Base-by-base conservation (phyloP, 2,113 vertebrate genomes). In the Prolemur simus region DNA sequence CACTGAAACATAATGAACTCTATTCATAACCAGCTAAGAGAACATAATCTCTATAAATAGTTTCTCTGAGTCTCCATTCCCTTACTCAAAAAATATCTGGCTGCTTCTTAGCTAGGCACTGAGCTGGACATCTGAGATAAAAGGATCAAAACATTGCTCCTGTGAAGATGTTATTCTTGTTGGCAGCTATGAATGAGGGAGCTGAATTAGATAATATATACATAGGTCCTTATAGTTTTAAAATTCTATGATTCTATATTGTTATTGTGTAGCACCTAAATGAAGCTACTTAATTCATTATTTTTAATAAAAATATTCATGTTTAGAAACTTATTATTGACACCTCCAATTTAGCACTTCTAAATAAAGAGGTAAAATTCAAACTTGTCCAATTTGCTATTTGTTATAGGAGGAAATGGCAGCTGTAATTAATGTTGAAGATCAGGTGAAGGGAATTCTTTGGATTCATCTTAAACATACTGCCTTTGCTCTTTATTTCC, bases 401-500 rank as follows among this genome's bases (percentile, higher is more conserved):
- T 6, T 89, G 37, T 56, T 71, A 34, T 37, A 64, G 58, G 80
- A 94, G 60, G 47, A 77, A 88, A 63, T 18, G 34, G 80, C 25
- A 15, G 60, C 34, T 89, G 2, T 63, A 74, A 91, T 69, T 71
- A 69, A 74, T 39, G 13, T 20, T 77, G 73, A 78, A 47, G 83
- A 66, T 39, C 39, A 88, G n/a, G 90, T 42, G 60, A 94, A 37
- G 39, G 39, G 56, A 77, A 63, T 68, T 92, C 68, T 95, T 80
- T 95, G 73, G 60, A 95, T 78, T 83, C 74, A 32, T 39, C 34
- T 68, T 78, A 89, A 47, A 17, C 37, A 32, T 37, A 66, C 29
- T 76, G 87, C n/a, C 54, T 85, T 64, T 77, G 71, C 39, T 86
- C 77, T 83, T 86, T 69, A 82, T 54, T 87, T 89, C 66, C 77